Base-by-base conservation (phyloP, 2,797 vertebrate genomes). In the Cottoperca gobio region DNA sequence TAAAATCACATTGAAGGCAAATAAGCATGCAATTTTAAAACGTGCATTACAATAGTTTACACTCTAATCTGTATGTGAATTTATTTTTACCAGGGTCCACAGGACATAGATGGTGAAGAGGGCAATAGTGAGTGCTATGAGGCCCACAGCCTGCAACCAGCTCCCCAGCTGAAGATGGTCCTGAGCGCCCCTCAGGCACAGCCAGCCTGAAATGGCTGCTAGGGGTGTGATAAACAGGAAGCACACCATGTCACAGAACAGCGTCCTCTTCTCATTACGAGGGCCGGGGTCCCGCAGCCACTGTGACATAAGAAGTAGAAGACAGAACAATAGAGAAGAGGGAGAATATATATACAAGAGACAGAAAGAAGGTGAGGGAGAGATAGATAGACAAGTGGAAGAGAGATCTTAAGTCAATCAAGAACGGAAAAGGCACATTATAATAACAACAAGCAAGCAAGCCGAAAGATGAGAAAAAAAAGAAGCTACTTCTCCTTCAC, bases 81-180 rank as follows among this genome's bases (percentile, higher is more conserved):
- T 26, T 0, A 31, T 65, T 23, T 90, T 95, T 94, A 99, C 98
- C 96, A 99, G 93, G 0, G 97, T 99, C 98, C 98, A 99, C 82
- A 99, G 97, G 87, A 98, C 93, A 0, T 98, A 99, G 92, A 99
- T 99, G 70, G 97, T 99, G 89, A 99, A 99, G 85, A 99, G 97
- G 86, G 97, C 97, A 3, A 99, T 97, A 82, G 98, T 99, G 75
- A 99, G 97, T 10, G 96, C 97, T 2, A 99, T 97, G 87, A 99
- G 96, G 52, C 97, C 97, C 14, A 97, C 94, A 0, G 97, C 96
- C 93, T 98, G 97, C 81, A 99, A 94, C 24, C 95, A 94, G 92
- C 97, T 98, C 70, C 97, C 96, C 86, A 97, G 95, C 73, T 96
- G 96, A 55, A 99, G 86, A 72, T 99, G 97, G 86, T 99, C 97